A percentile compares a stretch with the other conserved stretches of the same genome.
Conservation (phyloP, 2,113 vertebrate species). For the Tamias sibiricus region DNA sequence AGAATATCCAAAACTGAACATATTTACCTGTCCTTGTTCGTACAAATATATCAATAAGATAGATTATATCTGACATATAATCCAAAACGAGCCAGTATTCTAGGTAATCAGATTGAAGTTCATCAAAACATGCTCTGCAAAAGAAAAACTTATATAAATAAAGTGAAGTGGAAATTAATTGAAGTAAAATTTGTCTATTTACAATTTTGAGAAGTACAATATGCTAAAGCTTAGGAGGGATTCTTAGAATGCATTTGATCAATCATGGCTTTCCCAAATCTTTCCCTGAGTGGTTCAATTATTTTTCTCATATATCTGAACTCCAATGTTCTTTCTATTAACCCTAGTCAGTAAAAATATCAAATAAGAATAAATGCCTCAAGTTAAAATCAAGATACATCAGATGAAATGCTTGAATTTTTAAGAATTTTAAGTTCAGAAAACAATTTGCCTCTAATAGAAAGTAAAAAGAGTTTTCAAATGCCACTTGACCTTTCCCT, state of each 20-base stretch:
- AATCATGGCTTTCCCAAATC: not conserved
- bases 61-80: constrained; percentile 89
- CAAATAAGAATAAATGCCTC: constrained; percentile 33
- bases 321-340: not conserved
- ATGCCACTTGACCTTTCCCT: not conserved
- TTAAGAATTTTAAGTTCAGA: constrained; percentile 56
- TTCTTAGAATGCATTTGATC: not conserved
- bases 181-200: not conserved
- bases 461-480: constrained; percentile 36
- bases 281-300: not conserved
- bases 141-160: constrained; percentile 48
- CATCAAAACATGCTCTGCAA: constrained; percentile 96
- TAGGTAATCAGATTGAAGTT: constrained; percentile 93
- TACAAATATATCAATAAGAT: constrained; percentile 95
- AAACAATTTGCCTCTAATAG: not conserved
- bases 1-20: constrained; percentile 82
- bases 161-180: not conserved
- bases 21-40: constrained; percentile 94
- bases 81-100: constrained; percentile 92
- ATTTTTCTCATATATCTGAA: constrained; percentile 35
- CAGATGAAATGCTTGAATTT: no score
- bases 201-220: not conserved
- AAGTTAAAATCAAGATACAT: not conserved
- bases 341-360: not conserved
- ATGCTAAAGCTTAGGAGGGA: not conserved